Evolutionary conservation across 2,888 invertebrate species (phyloP), one percentile per base, ranked within the genome.

Genomic region (Drosophila pseudotakahashii): DNA sequence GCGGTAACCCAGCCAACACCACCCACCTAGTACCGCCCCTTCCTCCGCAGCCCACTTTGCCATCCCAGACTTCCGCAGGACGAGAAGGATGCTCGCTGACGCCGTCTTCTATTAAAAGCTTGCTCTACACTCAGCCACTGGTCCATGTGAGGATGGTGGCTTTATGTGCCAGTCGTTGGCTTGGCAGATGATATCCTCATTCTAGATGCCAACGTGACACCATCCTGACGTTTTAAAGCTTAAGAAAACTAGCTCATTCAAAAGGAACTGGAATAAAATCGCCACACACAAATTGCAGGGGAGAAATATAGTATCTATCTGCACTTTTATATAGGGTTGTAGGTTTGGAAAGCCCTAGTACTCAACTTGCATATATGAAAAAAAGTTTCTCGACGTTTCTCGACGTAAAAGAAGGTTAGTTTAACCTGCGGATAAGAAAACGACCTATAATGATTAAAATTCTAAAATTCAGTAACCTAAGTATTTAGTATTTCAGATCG

Each of bases 61-160:
- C 34, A 36, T 30, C 7, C 52, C 64, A 67, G 69, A 54, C 66
- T 26, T 47, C 34, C 55, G 69, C 52, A 23, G 44, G 26, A 32
- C 16, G 45, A 39, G 54, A 34, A 53, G 58, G 68, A 47, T 57
- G 68, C 70, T 51, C 14, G 39, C 48, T 57, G 84, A 68, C 83
- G 87, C 68, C 87, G 81, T 78, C 78, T 75, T 69, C 64, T 75
- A 86, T 81, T 83, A 81, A 86, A 81, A 75, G 69, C 64, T 23
- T 26, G 42, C 48, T 71, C 68, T 66, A 59, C 66, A 79, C 51
- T 50, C 50, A 42, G 16, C 1, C 50, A 72, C 52, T 52, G 32
- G 67, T 37, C 16, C 64, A 34, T 34, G 55, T 23, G 41, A 26
- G 64, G 14, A 39, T 9, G 62, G 11, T 16, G 62, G 23, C n/a